phyloP scores from a whole-genome alignment of 2,113 vertebrate species.

The Sialia sialis region DNA sequence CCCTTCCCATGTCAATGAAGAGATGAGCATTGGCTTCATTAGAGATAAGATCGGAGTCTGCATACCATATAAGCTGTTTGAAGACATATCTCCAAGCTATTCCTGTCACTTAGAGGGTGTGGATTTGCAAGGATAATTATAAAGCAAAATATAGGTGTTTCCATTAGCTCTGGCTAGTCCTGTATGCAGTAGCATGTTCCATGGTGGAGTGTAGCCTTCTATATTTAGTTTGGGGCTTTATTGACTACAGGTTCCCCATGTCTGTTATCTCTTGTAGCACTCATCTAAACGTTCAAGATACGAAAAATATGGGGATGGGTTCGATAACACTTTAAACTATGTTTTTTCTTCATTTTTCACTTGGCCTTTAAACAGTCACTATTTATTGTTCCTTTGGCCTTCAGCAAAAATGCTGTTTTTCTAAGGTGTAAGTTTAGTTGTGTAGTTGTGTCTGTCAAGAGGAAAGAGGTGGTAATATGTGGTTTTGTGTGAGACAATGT shows the following conservation, averaged over 20 bases:
- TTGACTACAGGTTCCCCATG: not conserved
- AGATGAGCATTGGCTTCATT: not conserved
- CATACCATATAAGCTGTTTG: not conserved
- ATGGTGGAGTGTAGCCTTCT: not conserved
- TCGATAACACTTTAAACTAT: not conserved
- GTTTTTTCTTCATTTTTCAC: not conserved
- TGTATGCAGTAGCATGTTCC: fast-evolving
- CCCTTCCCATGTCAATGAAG: not conserved
- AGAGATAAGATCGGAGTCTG: not conserved
- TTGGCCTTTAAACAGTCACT: not conserved
- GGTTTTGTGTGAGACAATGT: not conserved
- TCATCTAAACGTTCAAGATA: not conserved
- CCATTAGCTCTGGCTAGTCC: not conserved
- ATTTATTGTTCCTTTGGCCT: not conserved
- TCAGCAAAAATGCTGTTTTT: not conserved
- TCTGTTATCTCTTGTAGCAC: not conserved
- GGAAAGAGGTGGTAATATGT: not conserved
- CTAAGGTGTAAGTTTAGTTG: not conserved
- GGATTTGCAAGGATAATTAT: not conserved
- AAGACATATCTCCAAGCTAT: not conserved
- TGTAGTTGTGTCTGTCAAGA: not conserved
- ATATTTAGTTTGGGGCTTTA: not conserved
- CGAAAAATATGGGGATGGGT: not conserved
- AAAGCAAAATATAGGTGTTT: not conserved
- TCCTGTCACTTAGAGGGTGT: not conserved